Percentiles rank a stretch among this genome's conserved stretches.
Conservation (phyloP, 2,888 invertebrate species). For the Tineola bisselliella region DNA sequence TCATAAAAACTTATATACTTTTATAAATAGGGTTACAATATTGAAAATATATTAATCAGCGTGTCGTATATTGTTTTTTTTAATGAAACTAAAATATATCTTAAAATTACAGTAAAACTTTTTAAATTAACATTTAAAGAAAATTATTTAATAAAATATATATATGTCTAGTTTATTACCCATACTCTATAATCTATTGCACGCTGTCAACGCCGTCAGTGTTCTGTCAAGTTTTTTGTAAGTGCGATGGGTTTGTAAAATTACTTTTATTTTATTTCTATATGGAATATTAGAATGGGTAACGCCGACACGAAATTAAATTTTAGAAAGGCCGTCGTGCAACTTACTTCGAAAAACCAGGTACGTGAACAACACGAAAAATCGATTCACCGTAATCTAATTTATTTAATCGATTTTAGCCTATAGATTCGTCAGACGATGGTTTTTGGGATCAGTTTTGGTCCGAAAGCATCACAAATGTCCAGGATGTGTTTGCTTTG, state of each 20-base stretch:
- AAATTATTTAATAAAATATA: no score
- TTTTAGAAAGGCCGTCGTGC: slow-evolving; percentile 97
- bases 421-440: slow-evolving; percentile 91
- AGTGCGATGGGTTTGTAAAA: slow-evolving; percentile 35
- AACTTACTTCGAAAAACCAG: slow-evolving; percentile 95
- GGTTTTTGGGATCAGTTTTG: slow-evolving; percentile 99
- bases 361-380: slow-evolving; percentile 52
- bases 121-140: no score
- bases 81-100: no score
- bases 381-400: background rate
- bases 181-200: slow-evolving; percentile 14
- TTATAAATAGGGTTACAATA: no score
- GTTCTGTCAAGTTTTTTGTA: slow-evolving; percentile 15
- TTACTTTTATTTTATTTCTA: slow-evolving; percentile 22
- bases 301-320: slow-evolving; percentile 98
- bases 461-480: slow-evolving; percentile 93
- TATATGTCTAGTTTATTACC: no score
- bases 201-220: slow-evolving; percentile 17
- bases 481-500: slow-evolving; percentile 96
- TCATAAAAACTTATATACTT: no score
- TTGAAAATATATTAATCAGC: no score
- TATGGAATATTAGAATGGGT: slow-evolving; percentile 76
- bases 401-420: slow-evolving; percentile 59
- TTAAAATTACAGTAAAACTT: no score
- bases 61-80: no score